Evolutionary conservation across 1,140 invertebrate species (phyloP).

Genomic region (Drosophila orosa): DNA sequence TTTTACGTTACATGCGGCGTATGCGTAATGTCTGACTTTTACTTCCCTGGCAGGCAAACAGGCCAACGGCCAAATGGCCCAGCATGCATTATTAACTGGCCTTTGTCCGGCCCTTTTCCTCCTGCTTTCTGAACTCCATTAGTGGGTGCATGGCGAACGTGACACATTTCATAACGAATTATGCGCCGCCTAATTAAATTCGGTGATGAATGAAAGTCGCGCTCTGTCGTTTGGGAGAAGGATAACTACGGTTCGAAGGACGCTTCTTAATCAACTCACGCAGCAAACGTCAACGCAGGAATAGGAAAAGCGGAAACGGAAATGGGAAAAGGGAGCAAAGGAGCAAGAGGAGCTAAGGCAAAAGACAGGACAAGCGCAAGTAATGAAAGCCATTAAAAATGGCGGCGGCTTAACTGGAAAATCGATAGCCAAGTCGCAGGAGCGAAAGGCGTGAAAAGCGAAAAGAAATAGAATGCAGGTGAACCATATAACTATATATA

Average conservation of each 20-base stretch:
- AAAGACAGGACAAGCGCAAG: conserved; percentile 53
- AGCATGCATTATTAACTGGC: conserved; percentile 62
- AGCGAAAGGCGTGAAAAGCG: conserved; percentile 61
- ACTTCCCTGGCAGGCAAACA: conserved; percentile 28
- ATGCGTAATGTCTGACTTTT: conserved; percentile 56
- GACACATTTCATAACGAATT: conserved; percentile 59
- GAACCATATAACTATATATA: conserved; percentile 19
- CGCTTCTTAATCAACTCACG: conserved; percentile 71
- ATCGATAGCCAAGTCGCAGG: conserved; percentile 61
- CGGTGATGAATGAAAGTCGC: conserved; percentile 53
- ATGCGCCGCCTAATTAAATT: conserved; percentile 71
- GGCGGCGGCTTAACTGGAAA: conserved; percentile 71
- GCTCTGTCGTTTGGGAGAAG: conserved; percentile 16
- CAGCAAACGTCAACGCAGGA: conserved; percentile 29
- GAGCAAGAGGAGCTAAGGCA: conserved; percentile 8
- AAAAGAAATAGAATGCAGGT: conserved; percentile 68
- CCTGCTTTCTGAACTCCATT: background rate
- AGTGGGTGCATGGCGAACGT: conserved; percentile 23
- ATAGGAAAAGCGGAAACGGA: conserved; percentile 33
- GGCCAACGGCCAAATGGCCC: conserved; percentile 28
- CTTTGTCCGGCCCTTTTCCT: conserved; percentile 22
- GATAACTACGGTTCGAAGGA: background rate
- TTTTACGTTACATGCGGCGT: conserved; percentile 64
- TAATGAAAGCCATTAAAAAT: conserved; percentile 81
- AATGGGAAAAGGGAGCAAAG: conserved; percentile 4